Base-by-base conservation (phyloP, 2,113 vertebrate species). In the Falcunculus frontatus region DNA sequence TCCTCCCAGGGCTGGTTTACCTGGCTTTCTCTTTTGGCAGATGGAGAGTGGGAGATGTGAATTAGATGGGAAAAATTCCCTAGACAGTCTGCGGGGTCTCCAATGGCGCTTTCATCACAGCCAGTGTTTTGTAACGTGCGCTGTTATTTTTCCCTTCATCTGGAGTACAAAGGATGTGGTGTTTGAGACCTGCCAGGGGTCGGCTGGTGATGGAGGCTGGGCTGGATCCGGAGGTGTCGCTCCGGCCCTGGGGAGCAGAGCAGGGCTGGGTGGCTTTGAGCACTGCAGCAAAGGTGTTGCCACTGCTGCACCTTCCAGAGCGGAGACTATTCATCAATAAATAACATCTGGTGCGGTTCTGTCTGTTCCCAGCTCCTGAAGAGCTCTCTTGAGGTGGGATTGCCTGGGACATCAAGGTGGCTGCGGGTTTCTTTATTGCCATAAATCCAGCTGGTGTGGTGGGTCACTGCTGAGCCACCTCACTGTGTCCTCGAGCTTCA, bases 231-330 rank as follows among this genome's bases (percentile, higher is more conserved):
- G 50, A 52, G 50, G 49, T 11, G 49, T 42, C 1, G 0, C 68
- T 30, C 4, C 0, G 0, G 55, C n/a, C 46, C 59, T 30, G 0
- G 0, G 32, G 41, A n/a, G 23, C 20, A 63, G 20, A 53, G 46
- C 15, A 55, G 67, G 21, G 33, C 39, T 73, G 90, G 39, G 44
- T 42, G 69, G 26, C 11, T 86, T 67, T 42, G 60, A 78, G 68
- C 55, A 1, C 37, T 59, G 37, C 79, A 57, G 46, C 19, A 20
- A 26, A 64, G 59, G 41, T 39, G 16, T 13, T 39, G 1, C 52
- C 41, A 27, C 37, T 49, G 41, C 67, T 52, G 37, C 2, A 4
- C 37, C 65, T 49, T 27, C 67, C 72, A 63, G 64, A 49, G 33
- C 1, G 11, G 55, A 39, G 46, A 50, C 46, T 44, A 19, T 18